Conservation (phyloP, 2,797 vertebrate species). For the Corythornis leucogaster region DNA sequence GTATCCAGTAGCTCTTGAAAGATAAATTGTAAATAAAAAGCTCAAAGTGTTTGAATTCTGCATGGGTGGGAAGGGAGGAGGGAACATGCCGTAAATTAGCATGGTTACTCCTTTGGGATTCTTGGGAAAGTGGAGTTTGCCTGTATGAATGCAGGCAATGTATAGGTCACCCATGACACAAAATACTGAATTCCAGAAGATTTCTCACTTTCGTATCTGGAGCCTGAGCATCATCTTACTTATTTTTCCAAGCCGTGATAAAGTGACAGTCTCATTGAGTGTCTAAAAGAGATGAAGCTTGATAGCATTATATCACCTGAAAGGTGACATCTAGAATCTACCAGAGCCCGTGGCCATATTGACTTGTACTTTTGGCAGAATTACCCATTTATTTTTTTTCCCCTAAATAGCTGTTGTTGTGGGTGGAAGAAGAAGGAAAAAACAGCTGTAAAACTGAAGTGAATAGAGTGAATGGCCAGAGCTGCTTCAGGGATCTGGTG, state of each 20-base stretch:
- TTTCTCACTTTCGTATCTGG: not conserved
- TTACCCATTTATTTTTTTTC: not conserved
- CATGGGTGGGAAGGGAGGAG: not conserved
- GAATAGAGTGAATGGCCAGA: accelerated
- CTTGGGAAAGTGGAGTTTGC: not conserved
- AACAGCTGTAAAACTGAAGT: not conserved
- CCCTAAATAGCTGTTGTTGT: not conserved
- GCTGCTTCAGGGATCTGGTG: not conserved
- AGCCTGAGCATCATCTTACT: not conserved
- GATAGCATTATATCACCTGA: not conserved
- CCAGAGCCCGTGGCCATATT: not conserved
- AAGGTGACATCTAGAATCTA: not conserved
- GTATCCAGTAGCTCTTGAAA: not conserved
- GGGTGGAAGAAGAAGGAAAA: not conserved
- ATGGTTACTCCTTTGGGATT: not conserved
- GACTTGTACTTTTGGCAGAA: not conserved
- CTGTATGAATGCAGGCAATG: not conserved
- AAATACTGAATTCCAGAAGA: not conserved
- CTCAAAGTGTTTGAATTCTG: not conserved
- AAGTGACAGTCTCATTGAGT: not conserved
- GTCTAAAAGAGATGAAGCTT: not conserved
- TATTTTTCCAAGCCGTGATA: not conserved
- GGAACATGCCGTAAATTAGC: accelerated
- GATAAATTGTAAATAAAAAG: not conserved
- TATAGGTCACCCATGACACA: not conserved